Evolutionary conservation across 2,888 invertebrate genomes (phyloP).

Genomic region (Xylota segnis): DNA sequence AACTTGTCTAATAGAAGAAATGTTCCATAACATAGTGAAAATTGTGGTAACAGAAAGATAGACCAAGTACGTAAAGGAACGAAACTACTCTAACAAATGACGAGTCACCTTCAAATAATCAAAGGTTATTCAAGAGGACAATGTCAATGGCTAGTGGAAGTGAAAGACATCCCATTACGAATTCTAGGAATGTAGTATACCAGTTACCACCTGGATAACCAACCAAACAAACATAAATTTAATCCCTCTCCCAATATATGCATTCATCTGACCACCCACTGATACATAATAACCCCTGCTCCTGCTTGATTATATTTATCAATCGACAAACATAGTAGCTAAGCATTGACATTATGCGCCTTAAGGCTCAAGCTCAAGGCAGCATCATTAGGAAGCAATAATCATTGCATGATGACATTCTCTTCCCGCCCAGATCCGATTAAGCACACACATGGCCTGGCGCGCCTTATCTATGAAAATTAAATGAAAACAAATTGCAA

Average conservation of each 20-base stretch:
- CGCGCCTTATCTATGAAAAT: slow-evolving; percentile 57
- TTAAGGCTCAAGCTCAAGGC: slow-evolving; percentile 47
- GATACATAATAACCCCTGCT: background rate
- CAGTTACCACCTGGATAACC: background rate
- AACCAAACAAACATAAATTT: too few relatives aligned
- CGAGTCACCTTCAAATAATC: too few relatives aligned
- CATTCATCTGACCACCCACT: background rate
- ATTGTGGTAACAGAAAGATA: too few relatives aligned
- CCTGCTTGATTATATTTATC: slow-evolving; percentile 15
- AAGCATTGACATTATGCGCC: slow-evolving; percentile 47
- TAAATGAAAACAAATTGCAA: slow-evolving; percentile 69
- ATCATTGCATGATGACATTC: slow-evolving; percentile 43
- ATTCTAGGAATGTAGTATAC: too few relatives aligned
- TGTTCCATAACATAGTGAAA: too few relatives aligned
- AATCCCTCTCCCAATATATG: background rate
- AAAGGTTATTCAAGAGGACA: too few relatives aligned
- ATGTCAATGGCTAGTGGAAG: too few relatives aligned
- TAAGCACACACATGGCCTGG: slow-evolving; percentile 3
- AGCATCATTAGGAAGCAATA: slow-evolving; percentile 48
- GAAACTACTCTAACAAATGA: too few relatives aligned
- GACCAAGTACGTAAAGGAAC: too few relatives aligned
- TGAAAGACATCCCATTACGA: too few relatives aligned
- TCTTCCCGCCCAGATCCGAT: slow-evolving; percentile 15
- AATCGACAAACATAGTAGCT: slow-evolving; percentile 36
- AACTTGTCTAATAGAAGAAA: too few relatives aligned